Evolutionary conservation across 2,888 invertebrate species (phyloP).

Genomic region (Cloeon dipterum): DNA sequence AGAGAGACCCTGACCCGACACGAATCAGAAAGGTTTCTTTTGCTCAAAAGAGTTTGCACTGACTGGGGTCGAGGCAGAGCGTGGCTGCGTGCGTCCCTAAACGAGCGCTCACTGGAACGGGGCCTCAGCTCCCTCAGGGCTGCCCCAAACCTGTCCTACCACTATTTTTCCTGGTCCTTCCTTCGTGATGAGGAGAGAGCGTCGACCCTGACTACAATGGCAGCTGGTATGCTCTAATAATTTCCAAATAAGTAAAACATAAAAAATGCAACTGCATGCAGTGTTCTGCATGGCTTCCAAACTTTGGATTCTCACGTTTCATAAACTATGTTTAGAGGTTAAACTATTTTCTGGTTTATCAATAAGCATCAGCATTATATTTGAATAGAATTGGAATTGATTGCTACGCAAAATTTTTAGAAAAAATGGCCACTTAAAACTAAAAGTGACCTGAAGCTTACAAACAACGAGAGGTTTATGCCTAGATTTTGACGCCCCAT

Average conservation of each 20-base stretch:
- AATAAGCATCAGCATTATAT: too few relatives aligned
- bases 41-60: constrained; percentile 40
- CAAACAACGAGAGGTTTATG: too few relatives aligned
- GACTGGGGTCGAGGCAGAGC: constrained; percentile 66
- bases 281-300: constrained; percentile 2
- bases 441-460: too few relatives aligned
- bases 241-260: too few relatives aligned
- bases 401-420: too few relatives aligned
- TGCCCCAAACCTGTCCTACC: constrained; percentile 2
- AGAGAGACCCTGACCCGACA: constrained; percentile 62
- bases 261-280: too few relatives aligned
- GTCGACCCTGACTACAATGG: constrained; percentile 59
- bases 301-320: too few relatives aligned
- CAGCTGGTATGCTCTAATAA: constrained; percentile 38
- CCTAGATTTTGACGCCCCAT: too few relatives aligned
- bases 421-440: too few relatives aligned
- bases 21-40: constrained; percentile 63
- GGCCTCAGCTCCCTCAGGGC: constrained; percentile 3
- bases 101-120: constrained; percentile 62
- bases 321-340: too few relatives aligned
- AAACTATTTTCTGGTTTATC: too few relatives aligned
- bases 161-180: constrained; percentile 37
- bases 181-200: constrained; percentile 57
- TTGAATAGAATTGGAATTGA: too few relatives aligned
- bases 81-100: constrained; percentile 71